Evolutionary conservation across 35 echinoderm and acorn worm species (phyloP).

Genomic region (Apostichopus japonicus): DNA sequence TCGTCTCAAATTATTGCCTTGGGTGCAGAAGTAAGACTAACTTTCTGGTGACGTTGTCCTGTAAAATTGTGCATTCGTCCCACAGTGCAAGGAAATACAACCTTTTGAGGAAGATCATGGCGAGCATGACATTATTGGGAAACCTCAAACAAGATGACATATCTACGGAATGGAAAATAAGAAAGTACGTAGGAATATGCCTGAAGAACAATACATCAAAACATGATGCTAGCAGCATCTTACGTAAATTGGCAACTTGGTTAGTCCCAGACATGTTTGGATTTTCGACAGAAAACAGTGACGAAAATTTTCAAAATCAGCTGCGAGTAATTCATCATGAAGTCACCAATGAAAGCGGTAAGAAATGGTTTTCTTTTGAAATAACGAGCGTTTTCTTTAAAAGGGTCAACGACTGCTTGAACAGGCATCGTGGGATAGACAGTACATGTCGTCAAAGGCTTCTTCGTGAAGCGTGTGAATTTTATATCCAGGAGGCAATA

Average conservation of each 20-base stretch:
- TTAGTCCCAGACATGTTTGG: not conserved
- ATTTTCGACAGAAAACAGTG: not conserved
- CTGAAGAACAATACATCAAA: not conserved
- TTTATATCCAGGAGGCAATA: not conserved
- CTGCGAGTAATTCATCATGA: not conserved
- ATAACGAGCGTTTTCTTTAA: not conserved
- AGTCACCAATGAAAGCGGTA: not conserved
- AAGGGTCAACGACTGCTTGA: not conserved
- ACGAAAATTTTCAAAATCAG: conserved; percentile 9
- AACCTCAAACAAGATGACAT: not conserved
- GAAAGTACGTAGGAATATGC: not conserved
- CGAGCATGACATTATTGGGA: not conserved
- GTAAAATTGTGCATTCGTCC: not conserved
- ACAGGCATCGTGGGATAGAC: not conserved
- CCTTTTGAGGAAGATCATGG: not conserved
- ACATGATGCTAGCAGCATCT: not conserved
- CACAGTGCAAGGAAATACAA: not conserved
- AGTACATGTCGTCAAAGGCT: not conserved
- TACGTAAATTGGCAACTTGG: not conserved
- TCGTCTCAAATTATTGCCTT: not conserved
- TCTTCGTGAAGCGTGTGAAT: not conserved
- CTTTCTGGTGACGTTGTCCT: not conserved
- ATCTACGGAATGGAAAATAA: not conserved
- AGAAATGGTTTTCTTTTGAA: not conserved
- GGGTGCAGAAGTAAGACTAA: not conserved